Percentiles rank a stretch among this genome's conserved stretches.
Evolutionary conservation across 1,140 invertebrate genomes (phyloP).

Genomic region (Cotesia typhae): DNA sequence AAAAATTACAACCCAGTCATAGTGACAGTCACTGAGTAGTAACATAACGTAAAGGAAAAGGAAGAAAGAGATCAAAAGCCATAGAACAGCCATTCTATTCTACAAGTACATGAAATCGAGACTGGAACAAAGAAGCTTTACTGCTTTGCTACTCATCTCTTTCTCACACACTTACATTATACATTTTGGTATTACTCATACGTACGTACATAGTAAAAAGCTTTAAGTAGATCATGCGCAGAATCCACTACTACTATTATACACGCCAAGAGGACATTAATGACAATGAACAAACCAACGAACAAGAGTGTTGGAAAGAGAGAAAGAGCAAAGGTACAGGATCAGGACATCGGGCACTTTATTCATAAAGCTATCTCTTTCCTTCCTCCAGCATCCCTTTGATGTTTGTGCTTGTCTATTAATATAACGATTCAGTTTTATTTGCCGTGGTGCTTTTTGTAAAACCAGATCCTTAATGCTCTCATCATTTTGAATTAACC

Average conservation of each 20-base stretch:
- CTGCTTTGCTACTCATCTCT: conserved; percentile 1
- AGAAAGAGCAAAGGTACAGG: no score
- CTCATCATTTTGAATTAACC: neutral
- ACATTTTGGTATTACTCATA: no score
- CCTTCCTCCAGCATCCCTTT: neutral
- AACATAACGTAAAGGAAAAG: neutral
- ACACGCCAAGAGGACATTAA: neutral
- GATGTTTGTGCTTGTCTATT: neutral
- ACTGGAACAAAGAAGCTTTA: conserved; percentile 14
- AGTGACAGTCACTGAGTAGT: neutral
- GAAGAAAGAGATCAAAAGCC: conserved; percentile 11
- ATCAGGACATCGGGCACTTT: neutral
- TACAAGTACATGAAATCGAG: conserved; percentile 9
- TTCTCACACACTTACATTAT: no score
- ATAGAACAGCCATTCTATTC: neutral
- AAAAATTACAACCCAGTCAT: neutral
- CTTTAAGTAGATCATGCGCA: no score
- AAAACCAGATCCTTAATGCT: neutral
- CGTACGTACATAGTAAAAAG: no score
- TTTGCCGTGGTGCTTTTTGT: neutral
- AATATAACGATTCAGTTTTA: neutral
- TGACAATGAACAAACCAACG: conserved; percentile 1
- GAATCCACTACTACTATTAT: no score
- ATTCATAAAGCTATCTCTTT: neutral
- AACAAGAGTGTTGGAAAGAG: no score